phyloP scores from a whole-genome alignment of 37 sponge, comb jelly and placozoan genomes.

The Eunapius fragilis region DNA sequence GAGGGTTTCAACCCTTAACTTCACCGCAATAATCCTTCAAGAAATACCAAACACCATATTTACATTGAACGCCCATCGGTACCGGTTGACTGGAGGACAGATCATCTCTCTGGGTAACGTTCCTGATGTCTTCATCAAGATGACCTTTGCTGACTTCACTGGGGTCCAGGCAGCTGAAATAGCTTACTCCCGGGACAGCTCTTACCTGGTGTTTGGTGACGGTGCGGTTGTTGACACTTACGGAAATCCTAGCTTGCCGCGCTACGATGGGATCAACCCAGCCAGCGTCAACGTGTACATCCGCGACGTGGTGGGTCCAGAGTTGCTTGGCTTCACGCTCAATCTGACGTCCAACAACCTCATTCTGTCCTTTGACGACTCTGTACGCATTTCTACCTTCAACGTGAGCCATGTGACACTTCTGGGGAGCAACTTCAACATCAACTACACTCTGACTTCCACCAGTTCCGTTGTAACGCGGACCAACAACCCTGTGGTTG shows the following conservation, averaged over 20 bases:
- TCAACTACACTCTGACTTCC: conserved; percentile 58
- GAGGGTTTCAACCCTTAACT: conserved; percentile 66
- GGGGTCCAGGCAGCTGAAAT: conserved; percentile 74
- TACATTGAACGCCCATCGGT: conserved; percentile 25
- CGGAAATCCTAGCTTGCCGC: conserved; percentile 66
- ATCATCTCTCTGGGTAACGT: conserved; percentile 56
- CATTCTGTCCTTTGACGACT: conserved; percentile 83
- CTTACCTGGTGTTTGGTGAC: conserved; percentile 64
- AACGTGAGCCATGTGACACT: conserved; percentile 72
- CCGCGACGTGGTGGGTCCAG: conserved; percentile 61
- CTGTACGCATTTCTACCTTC: conserved; percentile 60
- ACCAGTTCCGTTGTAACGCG: conserved; percentile 26
- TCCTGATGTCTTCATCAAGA: conserved; percentile 42
- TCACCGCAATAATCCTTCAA: conserved; percentile 61
- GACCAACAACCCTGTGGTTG: conserved; percentile 54
- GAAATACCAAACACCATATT: conserved; percentile 58
- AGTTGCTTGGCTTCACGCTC: conserved; percentile 67
- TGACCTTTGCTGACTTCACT: conserved; percentile 77
- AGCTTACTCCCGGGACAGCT: conserved; percentile 34
- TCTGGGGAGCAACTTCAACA: conserved; percentile 20
- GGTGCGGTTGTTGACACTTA: conserved; percentile 72
- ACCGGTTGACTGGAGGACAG: conserved; percentile 61
- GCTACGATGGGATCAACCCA: conserved; percentile 60
- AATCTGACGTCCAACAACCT: conserved; percentile 74
- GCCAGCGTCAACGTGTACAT: conserved; percentile 33